Percentiles rank a stretch among this genome's conserved stretches.
phyloP scores from a whole-genome alignment of 2,888 invertebrate species.

The Stegana nigrithorax region DNA sequence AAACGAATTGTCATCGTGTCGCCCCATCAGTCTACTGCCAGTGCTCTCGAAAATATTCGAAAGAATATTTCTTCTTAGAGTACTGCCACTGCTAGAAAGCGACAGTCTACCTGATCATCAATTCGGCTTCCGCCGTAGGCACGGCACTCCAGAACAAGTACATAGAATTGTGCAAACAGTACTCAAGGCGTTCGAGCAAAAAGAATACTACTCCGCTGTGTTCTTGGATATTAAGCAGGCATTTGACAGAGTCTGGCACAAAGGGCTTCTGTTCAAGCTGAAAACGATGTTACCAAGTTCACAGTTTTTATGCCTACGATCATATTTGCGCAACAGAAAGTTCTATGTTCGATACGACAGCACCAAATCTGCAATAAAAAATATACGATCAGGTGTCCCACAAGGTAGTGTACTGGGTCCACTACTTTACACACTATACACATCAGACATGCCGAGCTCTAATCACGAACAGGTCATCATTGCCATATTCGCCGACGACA shows the following conservation, averaged over 20 bases:
- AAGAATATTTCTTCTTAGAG: neutral
- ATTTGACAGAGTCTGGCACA: neutral
- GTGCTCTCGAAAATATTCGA: neutral
- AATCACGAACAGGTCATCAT: neutral
- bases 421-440: neutral
- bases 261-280: neutral
- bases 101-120: neutral
- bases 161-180: neutral
- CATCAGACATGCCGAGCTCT: neutral
- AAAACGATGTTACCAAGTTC: neutral
- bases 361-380: neutral
- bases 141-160: neutral
- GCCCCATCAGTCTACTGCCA: neutral
- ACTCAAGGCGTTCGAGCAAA: neutral
- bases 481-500: neutral
- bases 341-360: neutral
- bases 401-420: neutral
- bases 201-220: neutral
- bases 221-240: neutral
- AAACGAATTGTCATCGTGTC: neutral
- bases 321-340: neutral
- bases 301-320: neutral
- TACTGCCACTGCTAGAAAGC: too few species aligned
- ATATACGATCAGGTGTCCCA: neutral
- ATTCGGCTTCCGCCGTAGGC: neutral